Evolutionary conservation across 2,888 invertebrate species (phyloP), one percentile per base, ranked within the genome.

Genomic region (Amiota communis): DNA sequence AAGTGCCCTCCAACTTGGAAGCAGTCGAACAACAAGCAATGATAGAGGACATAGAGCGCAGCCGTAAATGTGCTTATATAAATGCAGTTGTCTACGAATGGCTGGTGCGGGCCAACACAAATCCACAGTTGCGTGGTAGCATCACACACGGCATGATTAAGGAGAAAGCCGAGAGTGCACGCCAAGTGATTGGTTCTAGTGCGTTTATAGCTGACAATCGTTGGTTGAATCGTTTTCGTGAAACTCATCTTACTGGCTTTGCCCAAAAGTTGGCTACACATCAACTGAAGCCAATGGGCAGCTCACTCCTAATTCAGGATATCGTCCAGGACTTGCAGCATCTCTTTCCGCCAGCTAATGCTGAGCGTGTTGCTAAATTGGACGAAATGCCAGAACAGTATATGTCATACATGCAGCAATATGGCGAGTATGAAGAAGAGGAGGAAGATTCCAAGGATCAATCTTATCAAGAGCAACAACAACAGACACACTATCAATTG

Each of bases 21-120:
- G 86, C 86, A 0, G 86, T 87, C 13, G 87, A 87, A 67, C 86
- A 86, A 61, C 87, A 87, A 74, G 87, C 87, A 2, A 85, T 87
- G 81, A 81, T 88, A 10, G 88, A 88, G 71, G 87, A 86, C 71
- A 85, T 88, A 13, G 88, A 88, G n/a, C 78, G 87, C 0, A 88
- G 88, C 63, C 78, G 87, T 13, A 88, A 88, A 63, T 87, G 88
- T 74, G 87, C 88, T 63, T 88, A 87, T 61, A 84, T 88, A 23
- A 88, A 87, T 80, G 87, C 87, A 2, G 88, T 88, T 2, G 88
- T 88, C 48, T 88, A 88, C 63, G 88, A 88, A 73, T 88, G 88
- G 88, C 73, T 88, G 49, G 84, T 89, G 10, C 79, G 88, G 6
- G 89, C 88, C 53, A 87, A 87, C 51, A 78, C 87, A 0, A 88